Base-by-base conservation (phyloP, 2,113 vertebrate species). In the Myodes glareolus region DNA sequence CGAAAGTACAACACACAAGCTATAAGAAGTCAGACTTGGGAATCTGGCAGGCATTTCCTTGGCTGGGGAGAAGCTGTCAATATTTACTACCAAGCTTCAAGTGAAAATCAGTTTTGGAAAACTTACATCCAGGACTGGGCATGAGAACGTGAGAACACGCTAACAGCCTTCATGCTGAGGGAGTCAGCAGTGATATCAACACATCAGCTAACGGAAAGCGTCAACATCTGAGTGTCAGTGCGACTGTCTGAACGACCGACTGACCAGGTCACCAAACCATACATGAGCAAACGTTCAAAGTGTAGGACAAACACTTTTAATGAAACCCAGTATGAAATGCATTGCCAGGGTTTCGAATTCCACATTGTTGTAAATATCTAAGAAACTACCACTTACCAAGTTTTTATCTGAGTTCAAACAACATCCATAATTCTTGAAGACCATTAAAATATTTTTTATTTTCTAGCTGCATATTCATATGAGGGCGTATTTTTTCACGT, bases 31-130 rank as follows among this genome's bases (percentile, higher is more conserved):
- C 73, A 92, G 92, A 87, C 33, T 84, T 50, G 7, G 29, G 8
- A 70, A 87, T 67, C 2, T 80, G 78, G 65, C 42, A 94, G 52
- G 58, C 70, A 67, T 58, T 58, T 39, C 12, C 50, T 88, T 58
- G 23, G 80, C 58, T n/a, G 58, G 58, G 21, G 19, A 6, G 21
- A 7, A 58, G n/a, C 36, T 94, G 45, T 82, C 14, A 93, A 1
- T 42, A 82, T 80, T 94, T 76, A 67, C 50, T 92, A 42, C 47
- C 90, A 27, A 94, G 33, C 2, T 97, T 95, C 33, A 50, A 95
- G n/a, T 78, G 29, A 97, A 91, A 96, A 95, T 85, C 1, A 68
- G 33, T 96, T 73, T 63, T 82, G 13, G 70, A 92, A 94, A 91
- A 89, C 42, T 29, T 65, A 7, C 42, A 63, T 81, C 39, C 16